Conservation (phyloP, 2,888 invertebrate genomes). For the Ophion slaviceki region DNA sequence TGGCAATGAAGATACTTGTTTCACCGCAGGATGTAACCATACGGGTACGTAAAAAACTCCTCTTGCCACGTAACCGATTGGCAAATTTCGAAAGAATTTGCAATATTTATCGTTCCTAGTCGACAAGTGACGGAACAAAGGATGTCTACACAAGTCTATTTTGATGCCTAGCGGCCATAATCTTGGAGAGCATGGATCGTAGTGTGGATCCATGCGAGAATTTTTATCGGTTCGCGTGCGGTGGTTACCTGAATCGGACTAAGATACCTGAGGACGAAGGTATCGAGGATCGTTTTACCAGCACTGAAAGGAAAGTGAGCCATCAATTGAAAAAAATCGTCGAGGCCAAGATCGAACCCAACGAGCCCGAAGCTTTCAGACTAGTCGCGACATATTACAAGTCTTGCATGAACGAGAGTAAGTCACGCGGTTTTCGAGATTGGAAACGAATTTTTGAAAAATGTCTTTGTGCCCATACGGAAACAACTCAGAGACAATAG, state of each 20-base stretch:
- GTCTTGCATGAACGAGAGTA: slow-evolving; percentile 95
- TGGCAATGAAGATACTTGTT: no score
- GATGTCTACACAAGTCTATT: no score
- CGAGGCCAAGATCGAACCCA: slow-evolving; percentile 85
- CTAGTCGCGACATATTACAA: slow-evolving; percentile 93
- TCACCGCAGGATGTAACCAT: no score
- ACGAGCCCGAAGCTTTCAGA: slow-evolving; percentile 89
- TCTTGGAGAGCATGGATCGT: slow-evolving; percentile 88
- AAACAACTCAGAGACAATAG: background rate
- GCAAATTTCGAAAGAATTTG: no score
- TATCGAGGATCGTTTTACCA: slow-evolving; percentile 89
- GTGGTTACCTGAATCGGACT: slow-evolving; percentile 88
- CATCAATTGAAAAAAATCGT: slow-evolving; percentile 88
- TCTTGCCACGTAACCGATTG: no score
- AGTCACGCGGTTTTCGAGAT: slow-evolving; percentile 78
- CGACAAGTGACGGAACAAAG: no score
- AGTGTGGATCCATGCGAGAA: slow-evolving; percentile 90
- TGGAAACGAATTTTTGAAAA: background rate
- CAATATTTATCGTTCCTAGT: no score
- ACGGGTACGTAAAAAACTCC: no score
- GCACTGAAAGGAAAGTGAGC: slow-evolving; percentile 88
- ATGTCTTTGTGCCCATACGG: background rate
- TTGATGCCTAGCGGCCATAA: slow-evolving; percentile 85
- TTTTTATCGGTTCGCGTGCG: slow-evolving; percentile 84
- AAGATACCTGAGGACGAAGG: slow-evolving; percentile 91